Evolutionary conservation across 2,113 vertebrate species (phyloP), one percentile per base, ranked within the genome.

Genomic region (zebrafish (Danio rerio)): DNA sequence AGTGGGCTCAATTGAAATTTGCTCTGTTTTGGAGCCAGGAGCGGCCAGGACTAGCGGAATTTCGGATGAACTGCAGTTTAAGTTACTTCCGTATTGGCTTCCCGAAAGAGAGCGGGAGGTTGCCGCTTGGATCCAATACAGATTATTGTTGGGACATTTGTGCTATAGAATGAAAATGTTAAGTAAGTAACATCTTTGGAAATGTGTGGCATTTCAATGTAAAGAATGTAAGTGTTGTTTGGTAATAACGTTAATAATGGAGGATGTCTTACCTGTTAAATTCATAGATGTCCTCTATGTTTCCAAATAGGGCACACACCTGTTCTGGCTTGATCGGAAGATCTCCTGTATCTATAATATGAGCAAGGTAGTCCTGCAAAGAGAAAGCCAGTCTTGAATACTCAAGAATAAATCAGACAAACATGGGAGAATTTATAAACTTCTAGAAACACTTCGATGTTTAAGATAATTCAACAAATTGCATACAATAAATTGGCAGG

Each of bases 361-460:
- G 95, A 80, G 95, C 93, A 84, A 99, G 93, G 85, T 99, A 98
- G 77, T 97, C 96, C 97, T 99, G 87, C n/a, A 6, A 0, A 7
- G 49, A 45, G 61, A 74, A 72, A 61, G 70, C 2, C 75, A 45
- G 10, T 49, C 42, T 21, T 76, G 52, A 18, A 50, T 50, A 50
- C 12, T 69, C 5, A 43, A 42, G 43, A 68, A 68, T 47, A 45
- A 7, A 9, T 43, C 8, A 49, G 7, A 55, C 16, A 21, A 4
- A 15, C 21, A 71, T n/a, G 13, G 3, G 31, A 31, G 31, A 31
- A 1, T 31, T 31, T 31, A 31, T 2, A 3, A 2, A 31, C 1
- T 31, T 31, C 31, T 31, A 31, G 31, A 31, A 31, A 31, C 31
- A 31, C 31, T 31, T 31, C 3, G 31, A 31, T 31, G 1, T 31